Base-by-base conservation (phyloP, 1,140 invertebrate species). In the Heliothis virescens region DNA sequence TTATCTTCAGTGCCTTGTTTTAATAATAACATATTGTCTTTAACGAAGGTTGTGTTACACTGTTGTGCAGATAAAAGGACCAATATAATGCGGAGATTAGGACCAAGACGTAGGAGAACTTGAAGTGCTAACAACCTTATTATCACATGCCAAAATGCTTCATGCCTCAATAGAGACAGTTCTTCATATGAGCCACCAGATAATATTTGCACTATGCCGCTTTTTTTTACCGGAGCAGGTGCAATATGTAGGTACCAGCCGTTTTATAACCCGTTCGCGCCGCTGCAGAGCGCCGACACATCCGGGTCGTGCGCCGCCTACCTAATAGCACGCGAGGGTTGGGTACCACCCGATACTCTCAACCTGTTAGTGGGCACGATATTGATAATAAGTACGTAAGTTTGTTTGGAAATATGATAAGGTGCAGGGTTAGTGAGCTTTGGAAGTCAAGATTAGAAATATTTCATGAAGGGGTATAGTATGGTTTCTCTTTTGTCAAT, bases 271-370 rank as follows among this genome's bases (percentile, higher is more conserved):
- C 72, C 55, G 72, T 60, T 18, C 2, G 55, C 41, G 71, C 5
- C 29, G 53, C 16, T 9, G 50, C n/a, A 52, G 7, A 47, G 62
- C 29, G 41, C 34, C 55, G 55, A 57, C 26, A 74, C 57, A 74
- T 74, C 72, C 72, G 72, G 72, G 41, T 62, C 72, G 72, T 75
- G 72, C 55, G 18, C 57, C 52, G 69, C 50, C 52, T 72, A 29
- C 21, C 52, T 55, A 69, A 69, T 69, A 34, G 69, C 69, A n/a
- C 41, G 41, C 11, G 69, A 34, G 52, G 69, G 69, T 55, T 72
- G 34, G 21, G 21, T 7, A 72, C 55, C 69, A 41, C 69, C 69
- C 52, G 69, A 72, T 72, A 72, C 11, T 16, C n/a, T 12, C 15
- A 12, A 72, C 69, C 48, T 71, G 47, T 13, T 67, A 41, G 29